These are phyloP conservation scores for Coregonus sp. DNA, from an alignment of 2,797 vertebrate species.

Conservation along the genomic window DNA sequence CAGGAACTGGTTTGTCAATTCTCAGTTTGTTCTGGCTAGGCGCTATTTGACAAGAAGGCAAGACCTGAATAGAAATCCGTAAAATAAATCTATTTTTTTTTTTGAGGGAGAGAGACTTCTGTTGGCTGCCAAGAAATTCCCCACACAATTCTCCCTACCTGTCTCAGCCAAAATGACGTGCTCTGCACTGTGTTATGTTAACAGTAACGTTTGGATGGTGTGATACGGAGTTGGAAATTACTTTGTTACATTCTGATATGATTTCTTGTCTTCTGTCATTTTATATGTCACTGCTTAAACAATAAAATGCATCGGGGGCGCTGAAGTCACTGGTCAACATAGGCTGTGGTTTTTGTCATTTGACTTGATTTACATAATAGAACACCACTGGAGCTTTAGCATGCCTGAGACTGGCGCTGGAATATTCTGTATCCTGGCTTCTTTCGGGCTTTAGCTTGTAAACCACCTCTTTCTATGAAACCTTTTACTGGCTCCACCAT, in stretches of 20 bases:
- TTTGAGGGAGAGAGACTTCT: neutral
- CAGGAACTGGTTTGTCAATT: neutral
- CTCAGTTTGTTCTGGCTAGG: neutral
- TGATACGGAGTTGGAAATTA: slow-evolving; percentile 10
- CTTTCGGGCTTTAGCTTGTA: neutral
- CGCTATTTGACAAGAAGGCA: neutral
- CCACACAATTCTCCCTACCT: slow-evolving; percentile 4
- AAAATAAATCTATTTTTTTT: neutral
- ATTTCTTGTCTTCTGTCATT: slow-evolving; percentile 12
- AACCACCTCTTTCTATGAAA: neutral
- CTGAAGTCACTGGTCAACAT: neutral
- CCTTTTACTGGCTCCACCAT: neutral
- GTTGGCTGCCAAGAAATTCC: slow-evolving; percentile 6
- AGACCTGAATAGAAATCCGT: neutral
- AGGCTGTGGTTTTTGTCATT: neutral
- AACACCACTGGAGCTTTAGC: neutral
- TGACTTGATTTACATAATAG: neutral
- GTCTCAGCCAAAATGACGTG: slow-evolving; percentile 13
- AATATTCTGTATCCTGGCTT: neutral
- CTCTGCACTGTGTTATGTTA: slow-evolving; percentile 4
- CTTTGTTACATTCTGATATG: slow-evolving; percentile 14
- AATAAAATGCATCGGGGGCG: neutral
- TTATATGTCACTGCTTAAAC: slow-evolving; percentile 9
- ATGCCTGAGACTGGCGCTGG: neutral
- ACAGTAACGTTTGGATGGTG: neutral